Base-by-base conservation (phyloP, 2,888 invertebrate species). In the Anthrax anthrax region DNA sequence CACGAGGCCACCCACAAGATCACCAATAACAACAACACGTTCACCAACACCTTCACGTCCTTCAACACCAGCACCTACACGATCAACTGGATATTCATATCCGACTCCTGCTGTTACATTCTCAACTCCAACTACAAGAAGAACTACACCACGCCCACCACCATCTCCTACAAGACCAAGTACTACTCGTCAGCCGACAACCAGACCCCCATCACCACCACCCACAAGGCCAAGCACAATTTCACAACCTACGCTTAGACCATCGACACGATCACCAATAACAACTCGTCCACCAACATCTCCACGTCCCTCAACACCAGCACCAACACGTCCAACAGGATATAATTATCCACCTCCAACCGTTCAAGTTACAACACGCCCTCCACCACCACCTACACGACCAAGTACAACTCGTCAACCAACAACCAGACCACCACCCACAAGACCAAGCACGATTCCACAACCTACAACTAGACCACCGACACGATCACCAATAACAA, bases 181-280 rank as follows among this genome's bases (percentile, higher is more conserved):
- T 14, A 19, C 40, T 13, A 18, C 42, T 18, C 41, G 39, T 2
- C 19, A 27, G 8, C 18, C 44, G 16, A 40, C 44, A 18, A 17
- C 13, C 12, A 37, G 51, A 44, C 53, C 9, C 18, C 47, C 53
- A 36, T 47, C 46, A 43, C 37, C 47, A 40, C 4, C 59, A 58
- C 51, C 19, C 56, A 51, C 47, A 53, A 57, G 55, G 19, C 12
- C 39, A 2, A 18, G 4, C 12, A 23, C 23, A 5, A 23, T 23
- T 23, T 23, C n/a, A n/a, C n/a, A n/a, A n/a, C n/a, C n/a, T n/a
- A n/a, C n/a, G n/a, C 38, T n/a, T n/a, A n/a, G n/a, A n/a, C n/a
- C n/a, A n/a, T n/a, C n/a, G n/a, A n/a, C n/a, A 23, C 4, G 23
- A 8, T 6, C 23, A 23, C 16, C 37, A 18, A 17, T 14, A 17